Percentiles rank a stretch among this genome's conserved stretches.
Evolutionary conservation across 2,888 invertebrate genomes (phyloP).

Genomic region (Scrobipalpa atriplicella): DNA sequence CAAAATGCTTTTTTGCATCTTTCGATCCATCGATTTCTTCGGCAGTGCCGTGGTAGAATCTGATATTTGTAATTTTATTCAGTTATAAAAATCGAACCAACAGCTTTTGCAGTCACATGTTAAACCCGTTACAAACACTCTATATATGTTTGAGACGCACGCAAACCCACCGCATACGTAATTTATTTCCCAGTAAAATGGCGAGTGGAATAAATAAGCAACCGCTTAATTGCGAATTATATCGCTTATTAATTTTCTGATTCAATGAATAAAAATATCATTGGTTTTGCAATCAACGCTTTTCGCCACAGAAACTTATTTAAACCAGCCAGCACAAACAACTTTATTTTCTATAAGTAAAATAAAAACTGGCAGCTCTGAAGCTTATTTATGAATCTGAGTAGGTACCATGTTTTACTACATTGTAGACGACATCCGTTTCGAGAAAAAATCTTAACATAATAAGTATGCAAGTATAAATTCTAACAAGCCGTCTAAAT

Average conservation of each 20-base stretch:
- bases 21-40: too few species aligned
- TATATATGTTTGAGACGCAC: not conserved
- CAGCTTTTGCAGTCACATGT: not conserved
- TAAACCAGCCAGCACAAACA: not conserved
- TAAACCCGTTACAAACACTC: not conserved
- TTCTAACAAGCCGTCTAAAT: constrained; percentile 43
- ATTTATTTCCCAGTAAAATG: constrained; percentile 15
- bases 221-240: constrained; percentile 4
- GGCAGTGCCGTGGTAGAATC: too few species aligned
- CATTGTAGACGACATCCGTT: constrained; percentile 16
- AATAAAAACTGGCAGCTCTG: not conserved
- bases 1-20: too few species aligned
- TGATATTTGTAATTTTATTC: too few species aligned
- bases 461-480: constrained; percentile 28
- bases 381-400: not conserved
- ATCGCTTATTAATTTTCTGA: constrained; percentile 4
- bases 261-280: constrained; percentile 2
- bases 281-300: not conserved
- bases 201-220: not conserved
- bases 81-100: too few species aligned
- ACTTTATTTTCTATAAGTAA: not conserved
- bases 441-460: constrained; percentile 16
- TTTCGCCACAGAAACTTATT: not conserved
- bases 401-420: not conserved
- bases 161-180: constrained; percentile 17